Evolutionary conservation across 2,113 vertebrate species (phyloP), one percentile per base, ranked within the genome.

Genomic region (Penelope pileata): DNA sequence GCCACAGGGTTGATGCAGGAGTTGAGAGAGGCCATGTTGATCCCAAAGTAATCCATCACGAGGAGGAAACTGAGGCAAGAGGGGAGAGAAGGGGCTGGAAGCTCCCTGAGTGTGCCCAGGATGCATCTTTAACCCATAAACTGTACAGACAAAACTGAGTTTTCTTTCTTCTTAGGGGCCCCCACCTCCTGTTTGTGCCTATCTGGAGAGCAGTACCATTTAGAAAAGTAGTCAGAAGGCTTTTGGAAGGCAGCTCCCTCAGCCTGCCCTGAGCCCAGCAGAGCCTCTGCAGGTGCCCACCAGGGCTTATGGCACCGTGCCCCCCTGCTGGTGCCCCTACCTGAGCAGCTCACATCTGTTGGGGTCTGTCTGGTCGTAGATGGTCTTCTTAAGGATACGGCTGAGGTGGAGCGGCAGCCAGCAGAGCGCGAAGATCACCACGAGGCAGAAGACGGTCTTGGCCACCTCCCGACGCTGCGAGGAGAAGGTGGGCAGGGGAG

Each of bases 1-100:
- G 99, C 99, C 88, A 99, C 98, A 0, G 99, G 99, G 92, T 99
- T 99, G 93, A 99, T 99, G 97, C 99, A 99, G 97, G 99, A 99
- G 96, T 99, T 99, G 81, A 99, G 96, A 18, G 99, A 99, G 78
- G 99, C 99, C 99, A 99, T 99, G 97, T 99, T 99, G 97, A 99
- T 99, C 53, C 99, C 99, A 0, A 99, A 99, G 95, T 99, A 99
- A 97, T 99, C 98, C 98, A 99, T 98, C 97, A 99, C 98, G 13
- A 99, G 97, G 82, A 99, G 98, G 97, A 99, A 99, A 84, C 99
- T 98, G 83, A 51, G 64, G 36, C 3, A 2, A 42, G 68, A 88
- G 53, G 42, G 43, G 36, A 85, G 59, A 85, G 16, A 91, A 68
- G 56, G 64, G 12, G 22, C 22, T 27, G 38, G 54, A 19, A 90